phyloP scores from a whole-genome alignment of 2,888 invertebrate species.

The Operophtera brumata region DNA sequence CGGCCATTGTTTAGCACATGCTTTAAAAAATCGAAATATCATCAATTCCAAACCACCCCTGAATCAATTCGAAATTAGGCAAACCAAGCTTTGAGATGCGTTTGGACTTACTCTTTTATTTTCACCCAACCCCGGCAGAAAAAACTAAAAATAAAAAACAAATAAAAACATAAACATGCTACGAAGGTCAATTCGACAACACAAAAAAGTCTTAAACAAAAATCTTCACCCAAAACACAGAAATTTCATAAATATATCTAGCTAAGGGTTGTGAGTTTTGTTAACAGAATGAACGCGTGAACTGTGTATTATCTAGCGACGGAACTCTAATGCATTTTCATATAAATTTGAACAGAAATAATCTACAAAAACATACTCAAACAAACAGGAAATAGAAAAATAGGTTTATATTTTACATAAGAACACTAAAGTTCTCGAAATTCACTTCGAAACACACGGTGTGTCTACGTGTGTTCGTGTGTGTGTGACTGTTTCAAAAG shows the following conservation, averaged over 20 bases:
- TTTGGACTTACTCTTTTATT: constrained; percentile 72
- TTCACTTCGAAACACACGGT: constrained; percentile 39
- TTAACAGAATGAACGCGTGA: constrained; percentile 28
- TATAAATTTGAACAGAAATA: constrained; percentile 20
- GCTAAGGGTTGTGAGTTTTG: constrained; percentile 19
- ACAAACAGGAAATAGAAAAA: constrained; percentile 15
- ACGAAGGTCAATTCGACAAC: constrained; percentile 27
- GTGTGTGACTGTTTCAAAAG: constrained; percentile 51
- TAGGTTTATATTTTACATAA: constrained; percentile 10
- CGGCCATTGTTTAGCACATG: constrained; percentile 36
- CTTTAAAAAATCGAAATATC: constrained; percentile 35
- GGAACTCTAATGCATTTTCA: constrained; percentile 50
- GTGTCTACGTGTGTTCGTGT: constrained; percentile 43
- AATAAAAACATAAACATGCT: constrained; percentile 46
- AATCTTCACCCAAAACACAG: constrained; percentile 16
- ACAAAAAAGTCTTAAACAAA: constrained; percentile 13
- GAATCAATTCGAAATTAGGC: constrained; percentile 52
- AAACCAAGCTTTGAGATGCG: constrained; percentile 59
- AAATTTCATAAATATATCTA: constrained; percentile 14
- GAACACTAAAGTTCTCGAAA: constrained; percentile 45
- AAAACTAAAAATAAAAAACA: constrained; percentile 74
- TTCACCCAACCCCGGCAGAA: constrained; percentile 70
- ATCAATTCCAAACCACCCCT: constrained; percentile 48
- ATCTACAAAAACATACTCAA: constrained; percentile 20
- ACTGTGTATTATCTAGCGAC: constrained; percentile 36